phyloP scores from a whole-genome alignment of 2,888 invertebrate genomes.

The Cerastis rubricosa region DNA sequence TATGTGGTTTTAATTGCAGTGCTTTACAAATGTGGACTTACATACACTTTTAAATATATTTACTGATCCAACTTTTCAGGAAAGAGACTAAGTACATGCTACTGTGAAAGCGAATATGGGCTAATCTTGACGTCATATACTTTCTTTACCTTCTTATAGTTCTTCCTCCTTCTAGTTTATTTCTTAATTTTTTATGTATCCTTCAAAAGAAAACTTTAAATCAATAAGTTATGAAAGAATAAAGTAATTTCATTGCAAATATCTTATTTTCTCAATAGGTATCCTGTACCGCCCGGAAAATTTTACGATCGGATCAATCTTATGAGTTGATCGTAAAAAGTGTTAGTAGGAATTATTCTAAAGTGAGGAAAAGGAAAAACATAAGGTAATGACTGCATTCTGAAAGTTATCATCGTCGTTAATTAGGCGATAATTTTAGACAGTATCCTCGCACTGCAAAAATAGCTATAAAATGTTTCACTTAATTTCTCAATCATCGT shows the following conservation, averaged over 20 bases:
- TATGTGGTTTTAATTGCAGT: not conserved
- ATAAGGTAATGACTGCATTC: no score
- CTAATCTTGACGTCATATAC: not conserved
- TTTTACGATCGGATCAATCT: slow-evolving; percentile 32
- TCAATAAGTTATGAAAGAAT: not conserved
- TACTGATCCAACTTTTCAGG: not conserved
- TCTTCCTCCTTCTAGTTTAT: not conserved
- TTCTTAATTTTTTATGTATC: not conserved
- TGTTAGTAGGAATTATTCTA: not conserved
- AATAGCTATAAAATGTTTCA: no score
- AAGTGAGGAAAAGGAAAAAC: no score
- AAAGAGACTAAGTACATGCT: not conserved
- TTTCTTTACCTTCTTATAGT: not conserved
- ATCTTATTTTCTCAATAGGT: not conserved
- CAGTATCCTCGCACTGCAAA: no score
- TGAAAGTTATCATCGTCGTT: no score
- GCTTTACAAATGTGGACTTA: not conserved
- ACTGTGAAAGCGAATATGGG: not conserved
- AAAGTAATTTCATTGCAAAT: not conserved
- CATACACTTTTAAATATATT: not conserved
- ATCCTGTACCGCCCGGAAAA: slow-evolving; percentile 20
- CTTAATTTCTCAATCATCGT: no score
- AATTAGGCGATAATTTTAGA: no score
- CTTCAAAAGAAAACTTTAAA: not conserved
- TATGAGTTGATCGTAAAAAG: slow-evolving; percentile 38